Base-by-base conservation (phyloP, 2,113 vertebrate genomes). In the Lophura nycthemera region DNA sequence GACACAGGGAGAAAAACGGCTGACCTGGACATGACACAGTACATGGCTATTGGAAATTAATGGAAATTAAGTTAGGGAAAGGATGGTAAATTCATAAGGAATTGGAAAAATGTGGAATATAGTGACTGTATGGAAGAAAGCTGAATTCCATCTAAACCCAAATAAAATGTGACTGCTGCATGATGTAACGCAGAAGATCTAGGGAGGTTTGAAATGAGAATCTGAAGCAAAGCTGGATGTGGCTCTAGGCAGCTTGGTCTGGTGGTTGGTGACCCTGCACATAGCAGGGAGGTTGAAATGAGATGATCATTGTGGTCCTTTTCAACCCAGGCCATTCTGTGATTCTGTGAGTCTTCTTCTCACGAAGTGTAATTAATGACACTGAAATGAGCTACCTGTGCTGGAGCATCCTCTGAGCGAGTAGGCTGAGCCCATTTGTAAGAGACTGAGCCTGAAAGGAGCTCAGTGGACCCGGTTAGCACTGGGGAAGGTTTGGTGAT, bases 331-430 rank as follows among this genome's bases (percentile, higher is more conserved):
- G 48, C 48, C 48, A 50, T 50, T 22, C 48, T 6, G 16, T 45
- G 43, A 45, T 45, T 45, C 43, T 48, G 22, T 50, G 48, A 50
- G 10, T 27, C 57, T 92, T 89, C 88, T 67, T 57, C 40, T 88
- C 67, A 40, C 12, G 8, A 24, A 30, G 9, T 78, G 29, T 76
- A 92, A 96, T 95, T 78, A 96, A 93, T 76, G 56, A 79, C 80
- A 71, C 32, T 13, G 36, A 43, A 86, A 87, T 27, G 83, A 81
- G 77, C 52, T 34, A 14, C 93, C 85, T 64, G 40, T 66, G 86
- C 91, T 91, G 96, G 84, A 75, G 64, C 59, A 94, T 38, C 83
- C 10, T 86, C 29, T 10, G 86, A 69, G 66, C 1, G 6, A 71
- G 40, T 52, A 71, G 50, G 45, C 48, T 56, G 60, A 80, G 79